Percentiles rank a stretch among this genome's conserved stretches.
phyloP scores from a whole-genome alignment of 2,113 vertebrate species.

The Daphoenositta chrysoptera region DNA sequence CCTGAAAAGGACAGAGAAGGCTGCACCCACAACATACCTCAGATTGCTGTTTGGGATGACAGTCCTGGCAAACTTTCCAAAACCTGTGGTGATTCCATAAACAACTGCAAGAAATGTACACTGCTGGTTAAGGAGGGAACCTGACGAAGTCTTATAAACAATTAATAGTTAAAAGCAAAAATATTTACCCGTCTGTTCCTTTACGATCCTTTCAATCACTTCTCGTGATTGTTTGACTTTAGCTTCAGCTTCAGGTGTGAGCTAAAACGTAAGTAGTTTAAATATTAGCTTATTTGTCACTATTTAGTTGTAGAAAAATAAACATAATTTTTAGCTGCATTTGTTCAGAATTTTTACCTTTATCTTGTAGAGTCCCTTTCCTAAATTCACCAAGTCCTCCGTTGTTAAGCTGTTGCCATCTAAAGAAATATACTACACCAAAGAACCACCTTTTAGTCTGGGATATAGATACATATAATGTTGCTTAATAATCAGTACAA shows the following conservation, averaged over 20 bases:
- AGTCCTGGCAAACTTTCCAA: constrained; percentile 96
- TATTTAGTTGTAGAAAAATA: background rate
- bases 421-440: constrained; percentile 81
- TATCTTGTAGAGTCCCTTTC: constrained; percentile 91
- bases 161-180: background rate
- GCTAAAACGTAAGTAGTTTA: constrained; percentile 66
- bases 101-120: constrained; percentile 80
- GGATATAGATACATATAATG: background rate
- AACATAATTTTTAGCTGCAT: background rate
- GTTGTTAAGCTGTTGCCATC: constrained; percentile 90
- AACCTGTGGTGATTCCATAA: constrained; percentile 97
- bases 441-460: background rate
- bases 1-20: background rate
- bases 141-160: background rate
- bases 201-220: constrained; percentile 92
- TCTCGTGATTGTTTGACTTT: constrained; percentile 87
- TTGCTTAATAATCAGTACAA: background rate
- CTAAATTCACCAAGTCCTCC: constrained; percentile 87
- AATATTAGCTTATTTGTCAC: background rate
- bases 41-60: constrained; percentile 91
- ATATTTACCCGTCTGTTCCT: constrained; percentile 85
- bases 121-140: background rate
- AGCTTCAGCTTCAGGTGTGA: constrained; percentile 82
- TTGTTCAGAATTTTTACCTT: constrained; percentile 78
- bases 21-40: constrained; percentile 70